Evolutionary conservation across 2,888 invertebrate genomes (phyloP).

Genomic region (Leptarthrus brevirostris): DNA sequence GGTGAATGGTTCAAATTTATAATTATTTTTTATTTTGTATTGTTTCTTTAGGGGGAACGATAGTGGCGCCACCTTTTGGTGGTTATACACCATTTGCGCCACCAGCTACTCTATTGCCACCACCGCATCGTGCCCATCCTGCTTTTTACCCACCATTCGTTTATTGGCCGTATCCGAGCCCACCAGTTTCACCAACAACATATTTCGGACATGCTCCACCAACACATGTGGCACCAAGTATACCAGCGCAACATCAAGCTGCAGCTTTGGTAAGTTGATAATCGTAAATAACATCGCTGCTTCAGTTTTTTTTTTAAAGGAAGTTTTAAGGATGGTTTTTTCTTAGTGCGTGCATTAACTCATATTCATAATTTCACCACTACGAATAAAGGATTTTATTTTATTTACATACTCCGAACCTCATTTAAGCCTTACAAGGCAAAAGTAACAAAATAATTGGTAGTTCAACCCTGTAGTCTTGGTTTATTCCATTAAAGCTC

Average conservation of each 20-base stretch:
- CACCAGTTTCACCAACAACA: constrained; percentile 91
- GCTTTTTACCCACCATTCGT: constrained; percentile 76
- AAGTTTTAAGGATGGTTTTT: constrained; percentile 9
- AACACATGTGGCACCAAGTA: constrained; percentile 56
- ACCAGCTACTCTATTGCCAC: constrained; percentile 70
- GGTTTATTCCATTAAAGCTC: too few species aligned
- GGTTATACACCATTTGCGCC: constrained; percentile 64
- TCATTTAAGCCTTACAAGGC: too few species aligned
- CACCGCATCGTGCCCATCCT: constrained; percentile 69
- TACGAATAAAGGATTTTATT: too few species aligned
- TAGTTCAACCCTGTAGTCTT: too few species aligned
- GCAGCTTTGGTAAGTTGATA: constrained; percentile 60
- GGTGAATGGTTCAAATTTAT: too few species aligned
- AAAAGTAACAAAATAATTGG: too few species aligned
- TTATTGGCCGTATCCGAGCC: constrained; percentile 95
- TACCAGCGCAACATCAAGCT: constrained; percentile 56
- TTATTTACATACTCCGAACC: too few species aligned
- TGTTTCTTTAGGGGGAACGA: constrained; percentile 70
- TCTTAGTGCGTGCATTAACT: too few species aligned
- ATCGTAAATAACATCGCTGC: background rate
- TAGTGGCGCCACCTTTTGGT: constrained; percentile 69
- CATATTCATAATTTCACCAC: too few species aligned
- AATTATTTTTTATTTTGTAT: background rate
- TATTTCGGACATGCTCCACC: constrained; percentile 77
- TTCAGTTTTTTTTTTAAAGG: background rate